These are phyloP conservation scores for Oncorhynchus gorbuscha DNA, from an alignment of 2,113 vertebrate genomes.

Conservation along the genomic window DNA sequence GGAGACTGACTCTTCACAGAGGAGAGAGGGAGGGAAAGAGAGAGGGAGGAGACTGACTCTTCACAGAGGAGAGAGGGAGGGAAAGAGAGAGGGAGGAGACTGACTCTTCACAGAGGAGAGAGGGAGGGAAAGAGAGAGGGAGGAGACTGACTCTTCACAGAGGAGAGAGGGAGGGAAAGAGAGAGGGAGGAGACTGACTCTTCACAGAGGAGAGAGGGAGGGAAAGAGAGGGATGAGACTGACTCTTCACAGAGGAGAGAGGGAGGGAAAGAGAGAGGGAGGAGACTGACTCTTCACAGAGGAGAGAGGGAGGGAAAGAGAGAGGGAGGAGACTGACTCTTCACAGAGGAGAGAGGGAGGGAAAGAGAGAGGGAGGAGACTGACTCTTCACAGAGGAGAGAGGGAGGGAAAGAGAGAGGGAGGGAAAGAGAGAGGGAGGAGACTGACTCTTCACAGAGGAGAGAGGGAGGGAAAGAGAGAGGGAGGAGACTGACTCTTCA, in stretches of 20 bases:
- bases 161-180: background rate
- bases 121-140: background rate
- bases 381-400: too few species aligned
- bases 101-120: background rate
- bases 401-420: too few species aligned
- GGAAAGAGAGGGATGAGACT: background rate
- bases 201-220: background rate
- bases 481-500: conserved; percentile 4
- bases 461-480: background rate
- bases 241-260: background rate
- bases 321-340: conserved; percentile 2
- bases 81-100: background rate
- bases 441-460: conserved; percentile 4
- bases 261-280: background rate
- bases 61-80: background rate
- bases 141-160: conserved; percentile 1
- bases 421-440: background rate
- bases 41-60: conserved; percentile 2
- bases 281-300: background rate
- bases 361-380: background rate
- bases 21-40: background rate
- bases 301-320: background rate
- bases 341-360: background rate
- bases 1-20: conserved; percentile 9
- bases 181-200: conserved; percentile 1